Percentiles rank a stretch among this genome's conserved stretches.
Evolutionary conservation across 2,113 vertebrate genomes (phyloP).

Genomic region (Seriola dumerili): DNA sequence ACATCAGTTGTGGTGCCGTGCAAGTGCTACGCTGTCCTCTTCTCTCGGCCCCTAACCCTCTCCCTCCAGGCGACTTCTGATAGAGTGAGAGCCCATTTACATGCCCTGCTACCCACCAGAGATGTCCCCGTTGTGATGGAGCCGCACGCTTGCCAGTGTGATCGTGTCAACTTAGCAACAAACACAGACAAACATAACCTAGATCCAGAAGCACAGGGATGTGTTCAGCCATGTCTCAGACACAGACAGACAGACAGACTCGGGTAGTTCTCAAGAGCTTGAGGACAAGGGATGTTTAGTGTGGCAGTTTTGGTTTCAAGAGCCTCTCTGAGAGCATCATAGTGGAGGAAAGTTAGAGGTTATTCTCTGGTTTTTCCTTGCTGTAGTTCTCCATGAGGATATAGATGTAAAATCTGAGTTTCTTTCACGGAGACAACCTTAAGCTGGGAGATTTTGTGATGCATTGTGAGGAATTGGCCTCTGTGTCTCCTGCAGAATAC

Average conservation of each 20-base stretch:
- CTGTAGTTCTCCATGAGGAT: constrained; percentile 2
- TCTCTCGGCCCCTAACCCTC: background rate
- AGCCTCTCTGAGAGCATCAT: background rate
- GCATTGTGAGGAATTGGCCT: constrained; percentile 37
- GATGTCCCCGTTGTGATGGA: constrained; percentile 47
- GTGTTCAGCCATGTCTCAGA: background rate
- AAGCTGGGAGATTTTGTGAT: constrained; percentile 6
- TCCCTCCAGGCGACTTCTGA: constrained; percentile 29
- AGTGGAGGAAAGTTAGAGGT: background rate
- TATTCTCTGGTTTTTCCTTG: background rate
- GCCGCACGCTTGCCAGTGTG: background rate
- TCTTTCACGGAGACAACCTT: background rate
- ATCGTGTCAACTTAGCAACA: constrained; percentile 28
- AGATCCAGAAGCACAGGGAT: background rate
- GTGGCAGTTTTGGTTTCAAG: constrained; percentile 1
- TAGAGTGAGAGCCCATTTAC: constrained; percentile 51
- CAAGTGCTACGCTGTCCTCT: background rate
- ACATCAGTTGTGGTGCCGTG: background rate
- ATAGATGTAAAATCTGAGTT: background rate
- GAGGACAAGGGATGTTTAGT: background rate
- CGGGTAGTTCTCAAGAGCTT: background rate
- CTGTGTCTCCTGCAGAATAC: constrained; percentile 12
- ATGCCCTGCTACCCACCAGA: constrained; percentile 47
- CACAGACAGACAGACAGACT: background rate
- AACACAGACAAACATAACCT: constrained; percentile 17